These are phyloP conservation scores for Perithous albicinctus DNA, from an alignment of 2,888 invertebrate genomes.

Conservation along the genomic window DNA sequence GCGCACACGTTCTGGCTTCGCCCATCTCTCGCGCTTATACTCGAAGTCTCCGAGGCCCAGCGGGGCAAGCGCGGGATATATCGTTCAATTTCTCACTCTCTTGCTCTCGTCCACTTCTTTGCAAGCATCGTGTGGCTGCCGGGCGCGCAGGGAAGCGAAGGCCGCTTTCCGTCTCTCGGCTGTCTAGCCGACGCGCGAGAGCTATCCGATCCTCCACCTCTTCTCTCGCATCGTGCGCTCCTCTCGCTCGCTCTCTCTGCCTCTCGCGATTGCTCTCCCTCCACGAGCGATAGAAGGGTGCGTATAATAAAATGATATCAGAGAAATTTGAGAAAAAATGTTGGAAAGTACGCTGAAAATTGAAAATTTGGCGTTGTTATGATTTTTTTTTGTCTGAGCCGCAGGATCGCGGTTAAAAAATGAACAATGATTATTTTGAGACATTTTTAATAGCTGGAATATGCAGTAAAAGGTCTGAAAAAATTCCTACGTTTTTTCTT, in stretches of 20 bases:
- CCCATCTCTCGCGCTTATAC: constrained; percentile 9
- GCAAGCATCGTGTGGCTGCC: constrained; percentile 61
- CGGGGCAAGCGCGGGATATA: constrained; percentile 24
- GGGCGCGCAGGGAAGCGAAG: constrained; percentile 63
- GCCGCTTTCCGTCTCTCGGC: constrained; percentile 74
- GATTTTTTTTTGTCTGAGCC: too few relatives aligned
- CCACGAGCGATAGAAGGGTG: constrained; percentile 36
- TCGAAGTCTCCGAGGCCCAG: constrained; percentile 36
- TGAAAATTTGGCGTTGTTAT: too few relatives aligned
- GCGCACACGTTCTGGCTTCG: constrained; percentile 16
- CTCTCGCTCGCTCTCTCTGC: constrained; percentile 22
- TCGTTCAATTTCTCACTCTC: constrained; percentile 35
- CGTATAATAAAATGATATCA: too few relatives aligned
- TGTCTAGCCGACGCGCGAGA: constrained; percentile 72
- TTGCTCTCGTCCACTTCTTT: constrained; percentile 56
- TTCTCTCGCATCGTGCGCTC: not conserved
- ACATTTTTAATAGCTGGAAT: too few relatives aligned
- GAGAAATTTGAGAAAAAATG: too few relatives aligned
- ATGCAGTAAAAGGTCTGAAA: too few relatives aligned
- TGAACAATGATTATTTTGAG: too few relatives aligned
- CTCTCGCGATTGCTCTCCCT: constrained; percentile 12
- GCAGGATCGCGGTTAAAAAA: too few relatives aligned
- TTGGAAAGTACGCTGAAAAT: too few relatives aligned
- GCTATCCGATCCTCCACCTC: constrained; percentile 66
- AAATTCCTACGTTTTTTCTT: too few relatives aligned